Evolutionary conservation across 53 echinoderm and acorn worm genomes (phyloP).

Genomic region (Arbacia lixula): DNA sequence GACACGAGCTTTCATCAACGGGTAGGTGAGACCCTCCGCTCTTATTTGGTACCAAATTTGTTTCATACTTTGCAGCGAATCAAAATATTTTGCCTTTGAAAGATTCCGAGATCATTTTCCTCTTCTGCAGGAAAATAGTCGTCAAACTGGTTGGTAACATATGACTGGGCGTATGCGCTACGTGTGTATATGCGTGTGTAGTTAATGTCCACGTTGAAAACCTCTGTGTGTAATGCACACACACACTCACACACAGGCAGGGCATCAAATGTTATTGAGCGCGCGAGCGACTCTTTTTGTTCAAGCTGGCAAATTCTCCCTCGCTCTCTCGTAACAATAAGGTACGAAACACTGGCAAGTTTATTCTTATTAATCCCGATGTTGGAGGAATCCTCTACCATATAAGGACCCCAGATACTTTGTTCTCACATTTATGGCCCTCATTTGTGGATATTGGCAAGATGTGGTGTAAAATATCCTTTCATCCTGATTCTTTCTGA

Average conservation of each 20-base stretch:
- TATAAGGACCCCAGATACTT: neutral
- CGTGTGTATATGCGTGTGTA: conserved; percentile 5
- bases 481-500: conserved; percentile 35
- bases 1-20: conserved; percentile 16
- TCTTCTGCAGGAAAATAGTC: conserved; percentile 30
- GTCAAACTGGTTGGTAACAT: conserved; percentile 55
- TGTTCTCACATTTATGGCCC: neutral
- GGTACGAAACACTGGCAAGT: conserved; percentile 44
- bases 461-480: conserved; percentile 1
- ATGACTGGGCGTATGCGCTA: conserved; percentile 32
- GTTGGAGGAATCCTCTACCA: neutral
- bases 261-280: conserved; percentile 50
- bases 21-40: conserved; percentile 62
- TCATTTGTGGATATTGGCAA: neutral
- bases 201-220: conserved; percentile 1
- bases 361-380: conserved; percentile 30
- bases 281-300: conserved; percentile 42
- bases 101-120: conserved; percentile 28
- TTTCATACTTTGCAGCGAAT: conserved; percentile 59
- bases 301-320: conserved; percentile 9
- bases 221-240: conserved; percentile 16
- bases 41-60: conserved; percentile 42
- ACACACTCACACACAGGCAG: conserved; percentile 14
- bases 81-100: conserved; percentile 92
- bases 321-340: conserved; percentile 42